These are phyloP conservation scores for Conus ventricosus DNA, from an alignment of 1,140 invertebrate species.

Conservation along the genomic window DNA sequence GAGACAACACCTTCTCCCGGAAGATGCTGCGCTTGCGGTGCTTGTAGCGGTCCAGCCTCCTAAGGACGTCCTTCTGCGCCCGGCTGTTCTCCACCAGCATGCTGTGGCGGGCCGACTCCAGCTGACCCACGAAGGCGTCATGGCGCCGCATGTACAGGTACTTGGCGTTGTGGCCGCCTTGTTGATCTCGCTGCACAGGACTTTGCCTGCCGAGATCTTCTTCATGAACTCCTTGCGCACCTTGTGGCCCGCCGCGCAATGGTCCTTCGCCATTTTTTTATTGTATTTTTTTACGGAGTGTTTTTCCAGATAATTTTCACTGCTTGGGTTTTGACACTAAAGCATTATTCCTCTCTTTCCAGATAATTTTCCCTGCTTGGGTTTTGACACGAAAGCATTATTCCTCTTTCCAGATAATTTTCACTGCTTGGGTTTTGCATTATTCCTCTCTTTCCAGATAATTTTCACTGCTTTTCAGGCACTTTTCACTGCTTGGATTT, in stretches of 20 bases:
- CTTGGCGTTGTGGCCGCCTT: constrained; percentile 33
- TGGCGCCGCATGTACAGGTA: constrained; percentile 37
- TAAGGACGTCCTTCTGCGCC: constrained; percentile 22
- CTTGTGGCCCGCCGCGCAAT: not conserved
- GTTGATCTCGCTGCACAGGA: constrained; percentile 36
- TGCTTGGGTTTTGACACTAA: too few relatives aligned
- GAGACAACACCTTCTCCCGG: not conserved
- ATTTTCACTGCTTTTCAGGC: too few relatives aligned
- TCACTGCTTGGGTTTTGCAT: too few relatives aligned
- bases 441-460: too few relatives aligned
- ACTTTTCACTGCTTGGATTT: too few relatives aligned
- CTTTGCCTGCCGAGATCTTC: constrained; percentile 29
- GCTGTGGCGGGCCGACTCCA: constrained; percentile 30
- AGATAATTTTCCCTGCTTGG: too few relatives aligned
- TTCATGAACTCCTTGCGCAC: constrained; percentile 26
- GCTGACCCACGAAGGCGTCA: constrained; percentile 11
- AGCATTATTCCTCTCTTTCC: too few relatives aligned
- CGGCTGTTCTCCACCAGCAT: constrained; percentile 3
- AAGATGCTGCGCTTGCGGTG: constrained; percentile 16
- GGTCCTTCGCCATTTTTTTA: not conserved
- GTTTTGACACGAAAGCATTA: too few relatives aligned
- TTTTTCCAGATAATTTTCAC: too few relatives aligned
- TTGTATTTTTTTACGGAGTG: not conserved
- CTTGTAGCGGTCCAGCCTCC: constrained; percentile 19
- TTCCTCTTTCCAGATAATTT: too few relatives aligned